Conservation (phyloP, 1,140 invertebrate species). For the Listronotus bonariensis region DNA sequence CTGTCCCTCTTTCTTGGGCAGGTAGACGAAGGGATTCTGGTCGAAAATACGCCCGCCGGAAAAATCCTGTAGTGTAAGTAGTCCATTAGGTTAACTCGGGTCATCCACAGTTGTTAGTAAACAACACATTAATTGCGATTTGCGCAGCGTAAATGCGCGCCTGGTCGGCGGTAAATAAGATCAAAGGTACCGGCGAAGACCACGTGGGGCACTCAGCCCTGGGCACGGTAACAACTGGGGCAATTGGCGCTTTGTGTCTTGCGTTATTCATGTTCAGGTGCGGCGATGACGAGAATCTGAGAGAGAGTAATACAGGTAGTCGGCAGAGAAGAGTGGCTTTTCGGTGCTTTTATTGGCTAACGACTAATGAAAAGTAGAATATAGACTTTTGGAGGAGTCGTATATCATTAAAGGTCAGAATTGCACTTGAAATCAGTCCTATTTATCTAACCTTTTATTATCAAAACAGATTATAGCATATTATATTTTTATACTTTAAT, state of each 20-base stretch:
- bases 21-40: no score
- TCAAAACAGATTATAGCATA: no score
- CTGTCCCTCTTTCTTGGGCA: no score
- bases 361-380: no score
- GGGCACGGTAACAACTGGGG: constrained; percentile 39
- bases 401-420: no score
- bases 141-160: constrained; percentile 18
- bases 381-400: no score
- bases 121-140: constrained; percentile 25
- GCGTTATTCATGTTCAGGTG: constrained; percentile 31
- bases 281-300: constrained; percentile 18
- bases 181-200: constrained; percentile 31
- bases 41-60: no score
- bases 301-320: constrained; percentile 27
- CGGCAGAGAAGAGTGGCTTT: constrained; percentile 15
- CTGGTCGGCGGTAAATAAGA: constrained; percentile 10
- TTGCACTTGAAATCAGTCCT: no score
- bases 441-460: no score
- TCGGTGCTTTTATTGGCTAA: constrained; percentile 15
- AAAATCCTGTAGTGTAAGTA: no score
- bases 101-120: constrained; percentile 24
- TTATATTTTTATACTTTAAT: no score
- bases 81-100: constrained; percentile 6
- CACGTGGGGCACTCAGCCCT: constrained; percentile 39
- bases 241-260: constrained; percentile 45